Evolutionary conservation across 1,140 invertebrate species (phyloP), one percentile per base, ranked within the genome.

Genomic region (Cylas formicarius): DNA sequence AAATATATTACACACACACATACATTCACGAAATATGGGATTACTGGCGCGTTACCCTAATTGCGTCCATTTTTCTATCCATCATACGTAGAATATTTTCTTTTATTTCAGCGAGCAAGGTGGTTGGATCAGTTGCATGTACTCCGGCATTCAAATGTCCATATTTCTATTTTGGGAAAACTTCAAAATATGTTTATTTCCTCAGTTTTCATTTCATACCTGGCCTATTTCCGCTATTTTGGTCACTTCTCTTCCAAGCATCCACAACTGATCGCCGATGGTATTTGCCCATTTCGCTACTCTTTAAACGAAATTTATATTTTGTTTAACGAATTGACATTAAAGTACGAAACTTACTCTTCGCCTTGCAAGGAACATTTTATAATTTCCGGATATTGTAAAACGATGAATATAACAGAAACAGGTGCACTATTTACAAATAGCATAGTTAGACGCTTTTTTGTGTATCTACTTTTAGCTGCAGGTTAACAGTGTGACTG

Each of bases 41-140:
- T 27, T 14, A 9, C 24, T 20, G 11, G 21, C 18, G 18, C 16
- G 29, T 65, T 73, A 81, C 80, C 62, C 72, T 77, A 28, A 90
- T 79, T 16, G 86, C 85, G 50, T 88, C 83, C 70, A 86, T 86
- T 75, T 90, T 90, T 36, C 81, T 73, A 24, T 80, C 75, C 34
- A 90, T 69, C 82, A 89, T 86, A 10, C 75, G 75, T 32, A 78
- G 77, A 23, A 90, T 79, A 46, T 82, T 85, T 27, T 76, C 72
- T 16, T 82, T 75, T 27, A 88, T 86, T 19, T 80, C 78, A 33
- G 75, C 73, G 39, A 90, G 74, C 45, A 90, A 73, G 46, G 76
- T 72, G 32, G 76, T 74, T 13, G 84, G 82, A 66, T 87, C 78
- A 60, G 86, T 86, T 26, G 76, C 68, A 57, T 78, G 76, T 11